A percentile compares a stretch with the other conserved stretches of the same genome.
Conservation (phyloP, 2,113 vertebrate genomes). For the Romanogobio albipinnatus region DNA sequence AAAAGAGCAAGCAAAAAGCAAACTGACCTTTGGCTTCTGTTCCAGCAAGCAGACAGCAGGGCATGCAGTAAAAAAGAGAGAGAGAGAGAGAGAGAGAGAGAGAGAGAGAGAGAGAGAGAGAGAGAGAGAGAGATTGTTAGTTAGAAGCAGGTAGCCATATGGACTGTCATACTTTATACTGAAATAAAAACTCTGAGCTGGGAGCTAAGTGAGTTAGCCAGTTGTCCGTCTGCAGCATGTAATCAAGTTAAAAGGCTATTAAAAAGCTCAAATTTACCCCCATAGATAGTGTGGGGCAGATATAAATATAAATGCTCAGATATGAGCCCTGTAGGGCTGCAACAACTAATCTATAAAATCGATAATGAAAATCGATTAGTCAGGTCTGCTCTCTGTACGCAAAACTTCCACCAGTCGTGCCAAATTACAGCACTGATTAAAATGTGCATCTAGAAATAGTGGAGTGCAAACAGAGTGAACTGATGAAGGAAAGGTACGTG, state of each 20-base stretch:
- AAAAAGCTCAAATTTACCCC: conserved; percentile 68
- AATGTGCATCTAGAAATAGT: no score
- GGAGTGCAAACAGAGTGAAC: no score
- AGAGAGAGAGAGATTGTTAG: conserved; percentile 31
- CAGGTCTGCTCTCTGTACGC: no score
- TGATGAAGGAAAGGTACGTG: no score
- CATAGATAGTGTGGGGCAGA: conserved; percentile 33
- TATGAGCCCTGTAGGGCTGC: background rate
- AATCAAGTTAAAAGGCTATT: conserved; percentile 62
- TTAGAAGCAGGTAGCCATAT: conserved; percentile 54
- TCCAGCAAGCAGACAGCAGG: conserved; percentile 58
- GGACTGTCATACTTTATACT: conserved; percentile 50
- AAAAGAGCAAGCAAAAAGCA: conserved; percentile 1
- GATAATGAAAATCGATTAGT: no score
- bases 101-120: background rate
- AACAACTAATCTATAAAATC: no score
- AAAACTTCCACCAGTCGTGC: no score
- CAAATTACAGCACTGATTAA: no score
- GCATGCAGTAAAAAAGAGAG: conserved; percentile 46
- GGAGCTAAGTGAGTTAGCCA: conserved; percentile 55
- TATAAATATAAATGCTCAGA: background rate
- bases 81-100: conserved; percentile 9
- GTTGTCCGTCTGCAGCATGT: conserved; percentile 49
- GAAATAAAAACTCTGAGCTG: conserved; percentile 59
- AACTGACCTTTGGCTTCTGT: conserved; percentile 75